Conservation (phyloP, 2,888 invertebrate genomes). For the Melinaea menophilus region DNA sequence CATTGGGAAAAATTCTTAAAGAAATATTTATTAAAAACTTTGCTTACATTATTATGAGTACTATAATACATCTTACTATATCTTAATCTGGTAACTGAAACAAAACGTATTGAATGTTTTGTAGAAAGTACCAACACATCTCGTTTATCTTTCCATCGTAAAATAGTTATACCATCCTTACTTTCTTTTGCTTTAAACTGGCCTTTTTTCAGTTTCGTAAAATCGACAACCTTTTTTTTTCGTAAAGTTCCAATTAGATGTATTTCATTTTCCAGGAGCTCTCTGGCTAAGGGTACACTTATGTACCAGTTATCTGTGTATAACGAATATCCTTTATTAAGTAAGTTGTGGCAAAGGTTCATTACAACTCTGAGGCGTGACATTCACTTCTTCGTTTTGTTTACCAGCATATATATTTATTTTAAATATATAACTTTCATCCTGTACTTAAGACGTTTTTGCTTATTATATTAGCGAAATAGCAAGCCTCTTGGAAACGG, state of each 20-base stretch:
- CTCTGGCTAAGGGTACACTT: conserved; percentile 32
- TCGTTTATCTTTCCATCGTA: conserved; percentile 32
- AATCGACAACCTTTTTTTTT: conserved; percentile 29
- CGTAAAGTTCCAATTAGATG: conserved; percentile 35
- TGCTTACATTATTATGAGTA: no score
- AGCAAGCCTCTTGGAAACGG: conserved; percentile 39
- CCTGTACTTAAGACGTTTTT: no score
- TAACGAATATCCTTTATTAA: conserved; percentile 36
- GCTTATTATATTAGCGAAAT: conserved; percentile 38
- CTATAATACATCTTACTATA: no score
- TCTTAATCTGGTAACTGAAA: conserved; percentile 16
- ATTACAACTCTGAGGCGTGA: conserved; percentile 39
- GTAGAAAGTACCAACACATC: conserved; percentile 32
- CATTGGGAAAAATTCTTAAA: no score
- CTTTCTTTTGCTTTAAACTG: conserved; percentile 30
- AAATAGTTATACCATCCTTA: conserved; percentile 28
- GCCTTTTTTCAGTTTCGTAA: conserved; percentile 30
- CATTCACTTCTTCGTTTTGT: conserved; percentile 35
- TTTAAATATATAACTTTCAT: conserved; percentile 22
- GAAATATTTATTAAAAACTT: no score
- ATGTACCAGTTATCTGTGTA: conserved; percentile 42
- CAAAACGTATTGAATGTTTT: conserved; percentile 21
- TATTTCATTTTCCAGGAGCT: conserved; percentile 34
- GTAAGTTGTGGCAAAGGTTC: conserved; percentile 36
- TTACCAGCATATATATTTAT: conserved; percentile 20